These are phyloP conservation scores for Drosophila limbata DNA, from an alignment of 2,888 invertebrate genomes.

Conservation along the genomic window DNA sequence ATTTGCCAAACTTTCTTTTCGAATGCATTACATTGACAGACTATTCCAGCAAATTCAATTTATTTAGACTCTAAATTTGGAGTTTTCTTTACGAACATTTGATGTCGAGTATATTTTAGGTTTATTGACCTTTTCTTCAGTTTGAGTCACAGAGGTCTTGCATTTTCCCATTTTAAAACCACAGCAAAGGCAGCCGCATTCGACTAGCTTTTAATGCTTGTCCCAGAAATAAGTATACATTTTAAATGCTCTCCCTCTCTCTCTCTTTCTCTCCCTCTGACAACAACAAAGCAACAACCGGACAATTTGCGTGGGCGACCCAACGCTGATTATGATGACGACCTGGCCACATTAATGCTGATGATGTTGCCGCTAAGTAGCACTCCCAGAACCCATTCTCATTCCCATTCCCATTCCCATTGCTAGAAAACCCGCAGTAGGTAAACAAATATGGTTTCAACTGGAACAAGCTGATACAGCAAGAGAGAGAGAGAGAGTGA, in stretches of 20 bases:
- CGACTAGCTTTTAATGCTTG: slow-evolving; percentile 40
- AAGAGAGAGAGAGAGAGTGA: slow-evolving; percentile 8
- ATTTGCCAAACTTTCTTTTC: background rate
- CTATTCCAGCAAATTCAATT: background rate
- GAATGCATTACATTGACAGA: background rate
- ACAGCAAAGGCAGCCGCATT: slow-evolving; percentile 15
- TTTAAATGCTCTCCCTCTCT: slow-evolving; percentile 39
- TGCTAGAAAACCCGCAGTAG: slow-evolving; percentile 33
- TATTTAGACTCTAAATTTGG: background rate
- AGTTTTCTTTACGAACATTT: background rate
- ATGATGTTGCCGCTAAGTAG: slow-evolving; percentile 78
- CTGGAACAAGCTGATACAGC: slow-evolving; percentile 23
- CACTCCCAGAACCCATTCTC: slow-evolving; percentile 60
- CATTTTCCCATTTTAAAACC: slow-evolving; percentile 20
- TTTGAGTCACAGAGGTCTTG: background rate
- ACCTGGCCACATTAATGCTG: slow-evolving; percentile 74
- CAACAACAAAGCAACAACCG: slow-evolving; percentile 38
- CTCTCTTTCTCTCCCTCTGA: slow-evolving; percentile 15
- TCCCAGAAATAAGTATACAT: slow-evolving; percentile 49
- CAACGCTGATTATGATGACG: slow-evolving; percentile 71
- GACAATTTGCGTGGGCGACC: slow-evolving; percentile 67
- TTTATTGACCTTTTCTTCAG: slow-evolving; percentile 5
- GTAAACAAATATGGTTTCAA: slow-evolving; percentile 54
- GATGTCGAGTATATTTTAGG: background rate
- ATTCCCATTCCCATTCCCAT: slow-evolving; percentile 21